Conservation (phyloP, 1,140 invertebrate species). For the Neodiprion lecontei region DNA sequence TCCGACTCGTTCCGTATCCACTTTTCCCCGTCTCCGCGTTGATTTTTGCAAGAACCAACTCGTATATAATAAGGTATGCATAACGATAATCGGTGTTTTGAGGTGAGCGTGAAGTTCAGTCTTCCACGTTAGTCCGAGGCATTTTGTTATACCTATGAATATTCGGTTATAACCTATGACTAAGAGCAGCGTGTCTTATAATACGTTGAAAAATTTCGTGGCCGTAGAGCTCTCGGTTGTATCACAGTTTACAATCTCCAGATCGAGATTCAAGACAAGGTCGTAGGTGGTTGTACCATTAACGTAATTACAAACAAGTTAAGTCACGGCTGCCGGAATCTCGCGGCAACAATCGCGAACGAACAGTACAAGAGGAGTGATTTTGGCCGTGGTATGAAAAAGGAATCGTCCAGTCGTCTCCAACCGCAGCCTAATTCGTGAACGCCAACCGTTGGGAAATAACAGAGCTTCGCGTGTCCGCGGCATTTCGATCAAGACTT, state of each 20-base stretch:
- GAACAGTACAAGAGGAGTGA: not conserved
- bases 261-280: not conserved
- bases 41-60: too few relatives aligned
- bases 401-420: not conserved
- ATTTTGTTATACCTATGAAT: too few relatives aligned
- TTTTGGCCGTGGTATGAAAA: not conserved
- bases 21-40: too few relatives aligned
- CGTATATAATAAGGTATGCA: too few relatives aligned
- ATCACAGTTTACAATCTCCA: not conserved
- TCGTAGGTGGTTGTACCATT: not conserved
- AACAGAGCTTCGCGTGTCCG: not conserved
- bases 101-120: too few relatives aligned
- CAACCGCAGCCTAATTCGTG: not conserved
- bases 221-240: not conserved
- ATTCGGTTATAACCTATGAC: too few relatives aligned
- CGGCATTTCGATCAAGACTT: not conserved
- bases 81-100: too few relatives aligned
- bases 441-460: constrained; percentile 11
- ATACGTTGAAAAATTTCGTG: too few relatives aligned
- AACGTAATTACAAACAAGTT: constrained; percentile 6
- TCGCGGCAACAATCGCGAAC: constrained; percentile 9
- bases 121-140: too few relatives aligned
- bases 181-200: too few relatives aligned
- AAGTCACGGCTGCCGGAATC: constrained; percentile 7
- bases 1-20: too few relatives aligned